Evolutionary conservation across 35 echinoderm and acorn worm genomes (phyloP).

Genomic region (Chiridota heheva): DNA sequence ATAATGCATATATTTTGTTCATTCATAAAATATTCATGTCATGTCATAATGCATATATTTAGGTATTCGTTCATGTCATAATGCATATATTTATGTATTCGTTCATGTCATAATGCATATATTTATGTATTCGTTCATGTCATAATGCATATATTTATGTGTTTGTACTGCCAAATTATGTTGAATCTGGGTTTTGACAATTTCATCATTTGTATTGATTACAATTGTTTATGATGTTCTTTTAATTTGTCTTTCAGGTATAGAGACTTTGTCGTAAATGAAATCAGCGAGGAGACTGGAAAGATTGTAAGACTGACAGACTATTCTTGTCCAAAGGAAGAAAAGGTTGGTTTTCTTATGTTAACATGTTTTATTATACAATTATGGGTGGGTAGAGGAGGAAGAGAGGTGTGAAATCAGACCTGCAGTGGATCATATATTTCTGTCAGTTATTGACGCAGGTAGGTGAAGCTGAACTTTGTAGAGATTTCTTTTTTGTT

Average conservation of each 20-base stretch:
- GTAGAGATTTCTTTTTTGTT: background rate
- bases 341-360: background rate
- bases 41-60: too few species aligned
- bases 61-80: background rate
- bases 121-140: background rate
- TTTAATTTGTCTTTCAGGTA: constrained; percentile 47
- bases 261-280: constrained; percentile 69
- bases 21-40: too few species aligned
- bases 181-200: background rate
- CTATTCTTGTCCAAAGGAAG: constrained; percentile 31
- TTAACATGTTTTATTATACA: background rate
- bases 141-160: background rate
- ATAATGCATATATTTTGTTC: too few species aligned
- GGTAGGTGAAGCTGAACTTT: background rate
- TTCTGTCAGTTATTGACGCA: background rate
- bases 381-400: background rate
- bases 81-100: background rate
- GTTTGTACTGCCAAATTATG: background rate
- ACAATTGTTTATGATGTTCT: too few species aligned
- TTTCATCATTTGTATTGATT: background rate
- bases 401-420: background rate
- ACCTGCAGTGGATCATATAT: background rate
- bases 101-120: background rate
- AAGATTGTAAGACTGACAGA: constrained; percentile 59
- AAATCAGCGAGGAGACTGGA: constrained; percentile 36